Percentiles rank a stretch among this genome's conserved stretches.
Conservation (phyloP, 2,113 vertebrate genomes). For the Jaculus jaculus region DNA sequence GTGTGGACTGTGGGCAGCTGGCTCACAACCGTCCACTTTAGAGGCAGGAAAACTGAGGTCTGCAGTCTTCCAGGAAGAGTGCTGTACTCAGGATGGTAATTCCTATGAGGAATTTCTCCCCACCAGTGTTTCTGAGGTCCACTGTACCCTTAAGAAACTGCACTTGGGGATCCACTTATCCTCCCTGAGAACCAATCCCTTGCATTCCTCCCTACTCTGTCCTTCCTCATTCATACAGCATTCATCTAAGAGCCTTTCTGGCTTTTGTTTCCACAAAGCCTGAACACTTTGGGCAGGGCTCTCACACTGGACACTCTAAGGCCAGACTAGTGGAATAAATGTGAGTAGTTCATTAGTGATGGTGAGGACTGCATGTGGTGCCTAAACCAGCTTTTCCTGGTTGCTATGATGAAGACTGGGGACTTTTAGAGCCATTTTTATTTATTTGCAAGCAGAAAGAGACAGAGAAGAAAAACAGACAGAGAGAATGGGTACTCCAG, state of each 20-base stretch:
- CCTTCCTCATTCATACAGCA: not conserved
- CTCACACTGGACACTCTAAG: not conserved
- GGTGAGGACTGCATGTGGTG: fast-evolving
- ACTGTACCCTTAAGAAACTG: constrained; percentile 55
- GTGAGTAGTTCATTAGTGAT: not conserved
- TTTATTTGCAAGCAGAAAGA: no score
- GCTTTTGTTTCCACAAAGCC: not conserved
- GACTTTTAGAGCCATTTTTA: not conserved
- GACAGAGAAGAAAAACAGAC: no score
- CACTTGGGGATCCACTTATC: not conserved
- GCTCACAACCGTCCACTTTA: not conserved
- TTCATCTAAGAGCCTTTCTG: not conserved
- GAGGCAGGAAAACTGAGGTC: not conserved
- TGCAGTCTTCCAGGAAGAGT: not conserved
- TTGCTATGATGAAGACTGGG: not conserved
- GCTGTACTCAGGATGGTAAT: constrained; percentile 75
- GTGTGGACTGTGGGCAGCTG: not conserved
- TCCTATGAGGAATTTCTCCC: constrained; percentile 85
- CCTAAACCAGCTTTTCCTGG: not conserved
- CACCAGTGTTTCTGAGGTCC: constrained; percentile 56
- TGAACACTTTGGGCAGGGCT: not conserved
- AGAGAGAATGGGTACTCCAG: no score
- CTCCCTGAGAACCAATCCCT: not conserved
- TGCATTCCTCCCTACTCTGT: not conserved
- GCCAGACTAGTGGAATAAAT: not conserved